Conservation (phyloP, 2,888 invertebrate genomes). For the Eristalis intricaria region DNA sequence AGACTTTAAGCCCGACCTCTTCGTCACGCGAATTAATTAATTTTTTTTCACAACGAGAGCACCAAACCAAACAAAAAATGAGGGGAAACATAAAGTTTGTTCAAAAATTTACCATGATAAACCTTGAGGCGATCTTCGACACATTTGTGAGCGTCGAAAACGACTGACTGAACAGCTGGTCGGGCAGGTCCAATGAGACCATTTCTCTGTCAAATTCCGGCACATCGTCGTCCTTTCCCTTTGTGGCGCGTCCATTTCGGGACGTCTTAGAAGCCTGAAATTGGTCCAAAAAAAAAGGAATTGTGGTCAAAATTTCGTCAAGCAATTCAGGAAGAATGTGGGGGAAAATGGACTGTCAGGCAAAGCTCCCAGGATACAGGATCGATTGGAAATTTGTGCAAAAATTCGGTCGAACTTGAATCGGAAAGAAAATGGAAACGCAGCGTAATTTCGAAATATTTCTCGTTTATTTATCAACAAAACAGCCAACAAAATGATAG, state of each 20-base stretch:
- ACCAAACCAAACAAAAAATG: too few relatives aligned
- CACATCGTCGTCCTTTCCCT: conserved; percentile 80
- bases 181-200: conserved; percentile 84
- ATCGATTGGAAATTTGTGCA: not conserved
- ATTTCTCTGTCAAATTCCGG: conserved; percentile 82
- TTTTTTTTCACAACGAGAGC: not conserved
- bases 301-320: not conserved
- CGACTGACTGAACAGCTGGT: conserved; percentile 83
- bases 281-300: conserved; percentile 24
- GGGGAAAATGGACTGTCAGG: not conserved
- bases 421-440: not conserved
- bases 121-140: conserved; percentile 83
- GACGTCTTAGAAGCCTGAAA: conserved; percentile 49
- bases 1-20: not conserved
- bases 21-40: not conserved
- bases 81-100: conserved; percentile 17
- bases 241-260: conserved; percentile 33
- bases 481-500: conserved; percentile 64
- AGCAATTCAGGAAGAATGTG: not conserved
- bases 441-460: conserved; percentile 26
- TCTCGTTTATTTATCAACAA: conserved; percentile 52
- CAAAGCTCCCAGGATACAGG: not conserved
- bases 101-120: conserved; percentile 83
- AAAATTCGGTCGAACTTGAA: not conserved
- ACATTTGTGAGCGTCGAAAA: conserved; percentile 84